Conservation (phyloP, 2,113 vertebrate species). For the Cololabis saira region DNA sequence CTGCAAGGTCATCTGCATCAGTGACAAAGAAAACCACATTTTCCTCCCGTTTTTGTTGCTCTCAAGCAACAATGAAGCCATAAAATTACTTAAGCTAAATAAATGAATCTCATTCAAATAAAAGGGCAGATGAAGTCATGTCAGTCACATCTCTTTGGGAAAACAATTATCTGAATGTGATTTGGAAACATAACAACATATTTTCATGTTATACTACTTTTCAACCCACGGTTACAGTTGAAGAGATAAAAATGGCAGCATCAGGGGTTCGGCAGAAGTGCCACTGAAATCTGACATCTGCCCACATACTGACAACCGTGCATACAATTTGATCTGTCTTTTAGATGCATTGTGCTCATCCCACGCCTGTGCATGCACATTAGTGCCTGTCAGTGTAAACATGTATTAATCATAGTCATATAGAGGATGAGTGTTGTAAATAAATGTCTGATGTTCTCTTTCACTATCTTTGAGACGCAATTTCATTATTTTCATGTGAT, state of each 20-base stretch:
- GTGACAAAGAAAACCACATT: too few relatives aligned
- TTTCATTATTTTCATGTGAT: slow-evolving; percentile 46
- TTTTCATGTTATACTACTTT: slow-evolving; percentile 2
- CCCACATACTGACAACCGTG: slow-evolving; percentile 19
- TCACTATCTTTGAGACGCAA: slow-evolving; percentile 38
- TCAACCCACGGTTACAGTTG: background rate
- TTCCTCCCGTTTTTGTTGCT: too few relatives aligned
- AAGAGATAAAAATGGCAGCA: slow-evolving; percentile 8
- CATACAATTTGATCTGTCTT: slow-evolving; percentile 11
- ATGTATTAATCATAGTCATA: slow-evolving; percentile 40
- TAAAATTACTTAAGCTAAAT: too few relatives aligned
- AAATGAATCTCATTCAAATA: too few relatives aligned
- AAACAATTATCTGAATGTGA: too few relatives aligned
- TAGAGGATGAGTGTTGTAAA: slow-evolving; percentile 27
- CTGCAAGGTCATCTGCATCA: slow-evolving; percentile 16
- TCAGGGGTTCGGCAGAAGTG: slow-evolving; percentile 4
- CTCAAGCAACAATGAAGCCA: too few relatives aligned
- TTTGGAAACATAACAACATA: background rate
- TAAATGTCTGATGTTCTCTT: slow-evolving; percentile 37
- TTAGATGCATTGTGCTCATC: slow-evolving; percentile 35
- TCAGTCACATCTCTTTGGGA: too few relatives aligned
- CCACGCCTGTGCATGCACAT: slow-evolving; percentile 13
- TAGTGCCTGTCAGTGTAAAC: slow-evolving; percentile 41
- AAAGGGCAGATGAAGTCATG: too few relatives aligned
- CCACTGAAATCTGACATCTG: slow-evolving; percentile 20